These are phyloP conservation scores for Chrysolina americana DNA, from an alignment of 2,888 invertebrate species.

Conservation along the genomic window DNA sequence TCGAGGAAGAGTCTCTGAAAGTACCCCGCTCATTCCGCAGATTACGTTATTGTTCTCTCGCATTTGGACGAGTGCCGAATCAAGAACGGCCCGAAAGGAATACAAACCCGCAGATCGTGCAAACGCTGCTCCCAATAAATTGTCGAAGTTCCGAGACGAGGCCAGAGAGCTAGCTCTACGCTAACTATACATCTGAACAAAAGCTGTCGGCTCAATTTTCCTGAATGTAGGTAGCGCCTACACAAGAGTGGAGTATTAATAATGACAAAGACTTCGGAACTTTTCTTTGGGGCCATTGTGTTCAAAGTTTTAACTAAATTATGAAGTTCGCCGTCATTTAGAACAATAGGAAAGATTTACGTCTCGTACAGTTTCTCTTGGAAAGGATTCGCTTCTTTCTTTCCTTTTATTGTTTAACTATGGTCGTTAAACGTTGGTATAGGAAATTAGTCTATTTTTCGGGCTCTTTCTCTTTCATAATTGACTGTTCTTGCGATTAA, in stretches of 20 bases:
- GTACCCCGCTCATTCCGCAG: constrained; percentile 4
- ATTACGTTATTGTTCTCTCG: constrained; percentile 4
- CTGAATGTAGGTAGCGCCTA: constrained; percentile 49
- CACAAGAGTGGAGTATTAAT: constrained; percentile 42
- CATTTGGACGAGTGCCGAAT: not conserved
- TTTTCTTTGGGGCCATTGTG: constrained; percentile 52
- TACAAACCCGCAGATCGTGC: not conserved
- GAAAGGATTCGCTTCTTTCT: constrained; percentile 32
- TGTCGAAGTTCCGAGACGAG: constrained; percentile 24
- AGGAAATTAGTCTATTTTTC: constrained; percentile 19
- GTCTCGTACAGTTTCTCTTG: constrained; percentile 31
- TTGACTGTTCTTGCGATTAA: not conserved
- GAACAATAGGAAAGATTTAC: constrained; percentile 55
- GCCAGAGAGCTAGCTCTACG: constrained; percentile 20
- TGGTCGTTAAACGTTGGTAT: constrained; percentile 18
- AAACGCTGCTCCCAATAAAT: constrained; percentile 30
- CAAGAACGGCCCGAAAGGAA: constrained; percentile 3
- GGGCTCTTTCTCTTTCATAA: not conserved
- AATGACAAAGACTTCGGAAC: constrained; percentile 48
- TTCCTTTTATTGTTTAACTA: constrained; percentile 35
- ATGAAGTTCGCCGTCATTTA: constrained; percentile 55
- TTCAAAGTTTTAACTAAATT: constrained; percentile 57
- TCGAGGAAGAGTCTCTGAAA: not conserved
- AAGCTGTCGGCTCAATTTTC: constrained; percentile 42
- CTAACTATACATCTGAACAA: constrained; percentile 44